These are phyloP conservation scores for Alligator mississippiensis DNA, from an alignment of 2,113 vertebrate genomes.

Conservation along the genomic window DNA sequence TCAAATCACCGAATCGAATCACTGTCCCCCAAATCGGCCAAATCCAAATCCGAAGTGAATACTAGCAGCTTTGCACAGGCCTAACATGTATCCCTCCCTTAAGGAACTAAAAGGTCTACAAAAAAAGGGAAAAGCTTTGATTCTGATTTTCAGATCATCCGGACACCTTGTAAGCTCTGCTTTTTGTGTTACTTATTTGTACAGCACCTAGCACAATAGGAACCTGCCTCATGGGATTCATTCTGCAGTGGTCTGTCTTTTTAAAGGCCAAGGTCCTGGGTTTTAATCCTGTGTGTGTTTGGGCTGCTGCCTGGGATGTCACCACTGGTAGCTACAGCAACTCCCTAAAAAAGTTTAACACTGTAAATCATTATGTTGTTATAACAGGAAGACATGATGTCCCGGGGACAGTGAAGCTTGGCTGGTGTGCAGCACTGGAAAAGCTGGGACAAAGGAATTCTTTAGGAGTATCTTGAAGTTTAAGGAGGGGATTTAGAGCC, in stretches of 20 bases:
- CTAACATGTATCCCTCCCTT: too few species aligned
- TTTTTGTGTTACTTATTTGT: neutral
- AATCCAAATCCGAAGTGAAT: too few species aligned
- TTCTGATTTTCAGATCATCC: rapidly evolving
- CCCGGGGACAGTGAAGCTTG: neutral
- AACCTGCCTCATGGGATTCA: neutral
- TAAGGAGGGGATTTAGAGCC: neutral
- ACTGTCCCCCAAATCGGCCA: too few species aligned
- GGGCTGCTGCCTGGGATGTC: neutral
- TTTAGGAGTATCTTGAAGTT: neutral
- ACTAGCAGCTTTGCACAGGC: too few species aligned
- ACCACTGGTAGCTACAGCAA: neutral
- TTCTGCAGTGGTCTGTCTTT: neutral
- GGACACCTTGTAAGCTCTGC: rapidly evolving
- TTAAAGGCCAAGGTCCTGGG: neutral
- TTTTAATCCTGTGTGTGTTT: neutral
- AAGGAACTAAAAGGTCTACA: neutral
- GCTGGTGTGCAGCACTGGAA: too few species aligned
- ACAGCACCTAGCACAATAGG: neutral
- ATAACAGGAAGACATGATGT: neutral
- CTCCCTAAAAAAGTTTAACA: neutral
- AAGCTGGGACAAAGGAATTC: neutral
- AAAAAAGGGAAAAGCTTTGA: neutral
- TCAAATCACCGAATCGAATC: too few species aligned
- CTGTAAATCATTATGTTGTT: neutral